Percentiles rank a stretch among this genome's conserved stretches.
phyloP scores from a whole-genome alignment of 2,797 vertebrate genomes.

The Aulostomus chinensis region DNA sequence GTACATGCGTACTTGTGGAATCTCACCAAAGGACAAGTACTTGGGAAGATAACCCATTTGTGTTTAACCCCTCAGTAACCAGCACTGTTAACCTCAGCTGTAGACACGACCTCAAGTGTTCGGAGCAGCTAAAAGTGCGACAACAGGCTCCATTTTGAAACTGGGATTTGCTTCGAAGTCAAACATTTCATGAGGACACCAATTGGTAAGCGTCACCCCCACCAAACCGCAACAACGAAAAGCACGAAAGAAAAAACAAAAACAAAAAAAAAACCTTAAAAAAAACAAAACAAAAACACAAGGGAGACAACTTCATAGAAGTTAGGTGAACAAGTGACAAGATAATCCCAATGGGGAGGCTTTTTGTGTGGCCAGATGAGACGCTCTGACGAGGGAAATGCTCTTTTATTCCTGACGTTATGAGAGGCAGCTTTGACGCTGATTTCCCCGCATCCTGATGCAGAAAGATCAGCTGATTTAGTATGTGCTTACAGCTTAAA shows the following conservation, averaged over 20 bases:
- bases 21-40: too few relatives aligned
- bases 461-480: not conserved
- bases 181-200: conserved; percentile 24
- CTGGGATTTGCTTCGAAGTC: conserved; percentile 4
- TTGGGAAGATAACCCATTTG: too few relatives aligned
- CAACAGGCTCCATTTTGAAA: conserved; percentile 12
- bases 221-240: conserved; percentile 63
- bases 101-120: conserved; percentile 35
- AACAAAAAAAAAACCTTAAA: conserved; percentile 32
- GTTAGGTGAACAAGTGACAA: conserved; percentile 84
- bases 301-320: conserved; percentile 99
- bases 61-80: too few relatives aligned
- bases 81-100: conserved; percentile 13
- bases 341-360: conserved; percentile 84
- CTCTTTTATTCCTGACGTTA: conserved; percentile 7
- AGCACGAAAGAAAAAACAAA: conserved; percentile 55
- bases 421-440: conserved; percentile 8
- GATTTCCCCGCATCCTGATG: conserved; percentile 17
- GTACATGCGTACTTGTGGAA: too few relatives aligned
- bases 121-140: conserved; percentile 32
- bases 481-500: too few relatives aligned
- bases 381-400: conserved; percentile 69
- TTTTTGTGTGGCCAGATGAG: conserved; percentile 73
- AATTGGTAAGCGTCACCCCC: conserved; percentile 40
- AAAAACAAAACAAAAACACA: conserved; percentile 53